A percentile compares a stretch with the other conserved stretches of the same genome.
Conservation (phyloP, 2,113 vertebrate species). For the Pelobates fuscus region DNA sequence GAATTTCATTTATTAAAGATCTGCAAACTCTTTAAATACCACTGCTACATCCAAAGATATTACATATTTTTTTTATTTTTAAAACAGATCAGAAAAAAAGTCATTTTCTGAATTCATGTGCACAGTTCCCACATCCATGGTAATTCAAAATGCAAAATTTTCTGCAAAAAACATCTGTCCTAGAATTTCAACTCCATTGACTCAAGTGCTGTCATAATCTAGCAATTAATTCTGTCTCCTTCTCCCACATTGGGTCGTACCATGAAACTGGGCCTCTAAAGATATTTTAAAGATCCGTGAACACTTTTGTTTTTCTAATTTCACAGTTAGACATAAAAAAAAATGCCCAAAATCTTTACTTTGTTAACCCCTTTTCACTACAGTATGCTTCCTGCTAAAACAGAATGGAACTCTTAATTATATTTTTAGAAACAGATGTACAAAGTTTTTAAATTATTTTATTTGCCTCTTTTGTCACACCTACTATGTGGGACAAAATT, state of each 20-base stretch:
- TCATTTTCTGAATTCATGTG: conserved; percentile 11
- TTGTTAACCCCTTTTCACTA: conserved; percentile 20
- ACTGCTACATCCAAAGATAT: not conserved
- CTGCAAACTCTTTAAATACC: not conserved
- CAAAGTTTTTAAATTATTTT: too few relatives aligned
- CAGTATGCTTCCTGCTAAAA: too few relatives aligned
- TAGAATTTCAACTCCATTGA: conserved; percentile 16
- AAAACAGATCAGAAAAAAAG: not conserved
- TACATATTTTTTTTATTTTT: not conserved
- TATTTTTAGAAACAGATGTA: too few relatives aligned
- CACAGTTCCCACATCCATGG: conserved; percentile 20
- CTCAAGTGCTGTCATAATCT: conserved; percentile 19
- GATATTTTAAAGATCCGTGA: not conserved
- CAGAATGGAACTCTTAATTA: too few relatives aligned
- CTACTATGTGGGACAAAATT: too few relatives aligned
- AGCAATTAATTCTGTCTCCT: not conserved
- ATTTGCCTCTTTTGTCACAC: too few relatives aligned
- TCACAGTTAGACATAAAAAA: conserved; percentile 2
- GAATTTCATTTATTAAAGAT: conserved; percentile 35
- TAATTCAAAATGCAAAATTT: conserved; percentile 27
- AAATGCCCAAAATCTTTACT: not conserved
- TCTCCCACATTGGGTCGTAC: not conserved
- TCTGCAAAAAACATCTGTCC: conserved; percentile 34
- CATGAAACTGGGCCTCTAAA: conserved; percentile 16
- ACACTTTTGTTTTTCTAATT: not conserved